A percentile compares a stretch with the other conserved stretches of the same genome.
phyloP scores from a whole-genome alignment of 2,113 vertebrate species.

The Albula goreensis region DNA sequence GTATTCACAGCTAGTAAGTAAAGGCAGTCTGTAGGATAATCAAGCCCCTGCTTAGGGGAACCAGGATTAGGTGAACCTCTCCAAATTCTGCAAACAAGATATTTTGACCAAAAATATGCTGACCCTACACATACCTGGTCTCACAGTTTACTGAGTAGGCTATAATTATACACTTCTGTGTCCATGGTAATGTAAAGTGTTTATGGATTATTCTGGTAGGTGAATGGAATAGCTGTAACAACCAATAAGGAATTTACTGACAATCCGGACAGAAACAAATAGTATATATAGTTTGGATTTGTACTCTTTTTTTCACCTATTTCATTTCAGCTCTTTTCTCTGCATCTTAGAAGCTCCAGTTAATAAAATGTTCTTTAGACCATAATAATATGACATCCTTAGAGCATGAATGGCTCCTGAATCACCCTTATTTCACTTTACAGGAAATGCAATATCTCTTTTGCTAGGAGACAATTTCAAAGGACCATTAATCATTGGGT shows the following conservation, averaged over 20 bases:
- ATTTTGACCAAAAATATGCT: not conserved
- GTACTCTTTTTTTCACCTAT: not conserved
- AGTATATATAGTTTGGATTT: not conserved
- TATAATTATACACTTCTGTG: not conserved
- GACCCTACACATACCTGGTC: not conserved
- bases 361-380: not conserved
- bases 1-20: not conserved
- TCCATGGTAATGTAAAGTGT: not conserved
- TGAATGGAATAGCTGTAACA: not conserved
- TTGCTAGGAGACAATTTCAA: conserved; percentile 7
- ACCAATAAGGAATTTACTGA: not conserved
- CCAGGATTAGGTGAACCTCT: not conserved
- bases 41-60: not conserved
- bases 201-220: not conserved
- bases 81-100: not conserved
- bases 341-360: not conserved
- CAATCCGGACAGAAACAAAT: not conserved
- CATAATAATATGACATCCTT: not conserved
- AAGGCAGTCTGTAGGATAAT: not conserved
- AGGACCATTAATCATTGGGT: conserved; percentile 7
- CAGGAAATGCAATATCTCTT: conserved; percentile 5
- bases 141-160: not conserved
- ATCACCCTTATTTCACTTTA: not conserved
- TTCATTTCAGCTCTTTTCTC: not conserved
- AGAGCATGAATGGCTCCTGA: conserved; percentile 1